Evolutionary conservation across 2,797 vertebrate species (phyloP).

Genomic region (Crax fasciolata): DNA sequence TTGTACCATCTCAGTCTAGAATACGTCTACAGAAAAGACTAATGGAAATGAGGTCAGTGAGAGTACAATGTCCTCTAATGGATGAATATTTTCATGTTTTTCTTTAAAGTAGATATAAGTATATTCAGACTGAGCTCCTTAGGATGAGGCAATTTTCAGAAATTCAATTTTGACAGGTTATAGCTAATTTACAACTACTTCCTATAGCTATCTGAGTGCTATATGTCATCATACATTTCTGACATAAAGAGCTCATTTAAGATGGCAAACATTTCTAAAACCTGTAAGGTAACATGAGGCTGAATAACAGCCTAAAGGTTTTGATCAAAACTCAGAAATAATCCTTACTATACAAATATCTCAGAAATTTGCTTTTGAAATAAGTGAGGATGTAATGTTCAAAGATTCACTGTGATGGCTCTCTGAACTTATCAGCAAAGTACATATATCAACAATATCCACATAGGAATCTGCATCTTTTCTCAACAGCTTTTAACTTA

Average conservation of each 20-base stretch:
- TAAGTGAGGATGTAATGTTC: neutral
- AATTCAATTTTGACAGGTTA: neutral
- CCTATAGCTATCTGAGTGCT: neutral
- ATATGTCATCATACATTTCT: neutral
- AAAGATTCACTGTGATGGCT: neutral
- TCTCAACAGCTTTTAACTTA: neutral
- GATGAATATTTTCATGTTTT: neutral
- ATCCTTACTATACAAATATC: neutral
- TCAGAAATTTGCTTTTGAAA: neutral
- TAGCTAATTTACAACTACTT: neutral
- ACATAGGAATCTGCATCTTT: neutral
- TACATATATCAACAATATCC: neutral
- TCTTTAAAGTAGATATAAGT: neutral
- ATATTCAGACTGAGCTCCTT: neutral
- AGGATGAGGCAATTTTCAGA: neutral
- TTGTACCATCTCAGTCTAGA: neutral
- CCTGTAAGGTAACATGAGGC: neutral
- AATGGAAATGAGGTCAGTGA: neutral
- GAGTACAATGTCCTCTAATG: neutral
- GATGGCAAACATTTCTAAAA: neutral
- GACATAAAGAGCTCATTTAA: neutral
- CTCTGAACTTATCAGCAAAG: neutral
- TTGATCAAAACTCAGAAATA: neutral
- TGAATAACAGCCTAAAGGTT: slow-evolving; percentile 21
- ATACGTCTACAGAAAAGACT: neutral